Conservation (phyloP, 2,888 invertebrate genomes). For the Ochropleura plecta region DNA sequence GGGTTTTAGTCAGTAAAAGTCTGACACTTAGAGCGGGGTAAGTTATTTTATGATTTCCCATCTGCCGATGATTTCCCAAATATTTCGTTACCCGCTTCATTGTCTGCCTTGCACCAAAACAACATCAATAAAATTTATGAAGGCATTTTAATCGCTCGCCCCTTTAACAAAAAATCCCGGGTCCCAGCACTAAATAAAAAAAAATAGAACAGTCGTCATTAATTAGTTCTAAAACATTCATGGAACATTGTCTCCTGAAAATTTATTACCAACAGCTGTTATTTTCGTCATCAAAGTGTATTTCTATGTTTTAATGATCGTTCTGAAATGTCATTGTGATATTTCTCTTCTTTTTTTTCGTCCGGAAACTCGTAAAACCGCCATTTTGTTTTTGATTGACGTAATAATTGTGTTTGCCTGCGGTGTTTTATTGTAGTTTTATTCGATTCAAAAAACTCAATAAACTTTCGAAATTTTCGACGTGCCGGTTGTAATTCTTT, state of each 20-base stretch:
- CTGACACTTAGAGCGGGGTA: too few relatives aligned
- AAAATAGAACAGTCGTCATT: constrained; percentile 74
- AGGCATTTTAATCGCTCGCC: constrained; percentile 72
- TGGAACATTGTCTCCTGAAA: constrained; percentile 70
- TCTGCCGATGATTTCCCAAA: too few relatives aligned
- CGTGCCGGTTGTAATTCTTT: constrained; percentile 38
- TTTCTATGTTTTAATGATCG: constrained; percentile 60
- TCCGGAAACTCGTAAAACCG: constrained; percentile 39
- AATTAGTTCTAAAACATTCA: constrained; percentile 74
- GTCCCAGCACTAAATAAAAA: constrained; percentile 59
- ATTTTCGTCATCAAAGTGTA: constrained; percentile 37
- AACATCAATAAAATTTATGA: constrained; percentile 71
- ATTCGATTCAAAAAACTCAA: constrained; percentile 36
- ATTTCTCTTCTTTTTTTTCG: constrained; percentile 19
- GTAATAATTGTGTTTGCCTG: constrained; percentile 24
- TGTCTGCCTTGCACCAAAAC: constrained; percentile 40
- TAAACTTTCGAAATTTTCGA: constrained; percentile 49
- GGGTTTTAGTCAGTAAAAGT: too few relatives aligned
- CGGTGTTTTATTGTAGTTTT: constrained; percentile 48
- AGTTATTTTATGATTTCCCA: too few relatives aligned
- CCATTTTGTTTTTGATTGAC: constrained; percentile 55
- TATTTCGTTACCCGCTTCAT: too few relatives aligned
- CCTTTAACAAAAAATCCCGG: constrained; percentile 65
- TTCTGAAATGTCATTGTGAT: constrained; percentile 65
- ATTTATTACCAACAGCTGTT: constrained; percentile 80